Conservation (phyloP, 2,797 vertebrate genomes). For the Lithobates pipiens region DNA sequence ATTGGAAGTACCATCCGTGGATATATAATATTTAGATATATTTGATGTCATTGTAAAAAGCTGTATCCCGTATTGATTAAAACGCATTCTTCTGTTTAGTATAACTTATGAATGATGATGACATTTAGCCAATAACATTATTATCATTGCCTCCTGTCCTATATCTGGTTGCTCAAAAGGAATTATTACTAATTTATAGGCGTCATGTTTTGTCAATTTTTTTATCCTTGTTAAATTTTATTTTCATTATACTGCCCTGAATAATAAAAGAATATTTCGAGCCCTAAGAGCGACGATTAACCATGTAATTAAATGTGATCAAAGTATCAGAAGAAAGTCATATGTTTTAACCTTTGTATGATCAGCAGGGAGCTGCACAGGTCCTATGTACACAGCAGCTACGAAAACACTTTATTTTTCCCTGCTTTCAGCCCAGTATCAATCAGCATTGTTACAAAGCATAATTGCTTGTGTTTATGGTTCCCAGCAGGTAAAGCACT, state of each 20-base stretch:
- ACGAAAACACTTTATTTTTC: slow-evolving; percentile 61
- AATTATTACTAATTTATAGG: no score
- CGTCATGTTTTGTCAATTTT: neutral
- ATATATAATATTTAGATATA: no score
- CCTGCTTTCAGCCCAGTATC: slow-evolving; percentile 69
- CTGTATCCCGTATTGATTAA: no score
- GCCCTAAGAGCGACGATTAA: no score
- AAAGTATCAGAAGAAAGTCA: neutral
- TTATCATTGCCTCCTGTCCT: no score
- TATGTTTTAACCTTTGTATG: slow-evolving; percentile 9
- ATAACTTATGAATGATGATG: no score
- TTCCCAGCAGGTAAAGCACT: slow-evolving; percentile 74
- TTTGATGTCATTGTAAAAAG: no score
- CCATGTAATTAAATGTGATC: neutral
- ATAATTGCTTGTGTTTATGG: slow-evolving; percentile 76
- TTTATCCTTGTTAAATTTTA: neutral
- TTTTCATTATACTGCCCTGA: neutral
- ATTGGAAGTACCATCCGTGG: no score
- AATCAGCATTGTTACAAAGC: slow-evolving; percentile 78
- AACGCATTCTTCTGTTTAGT: no score
- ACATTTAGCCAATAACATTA: no score
- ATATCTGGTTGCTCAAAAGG: no score
- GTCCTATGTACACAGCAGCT: slow-evolving; percentile 1
- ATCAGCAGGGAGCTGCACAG: neutral
- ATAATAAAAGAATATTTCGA: neutral